A percentile compares a stretch with the other conserved stretches of the same genome.
phyloP scores from a whole-genome alignment of 1,140 invertebrate species.

The Drosophila mayri region DNA sequence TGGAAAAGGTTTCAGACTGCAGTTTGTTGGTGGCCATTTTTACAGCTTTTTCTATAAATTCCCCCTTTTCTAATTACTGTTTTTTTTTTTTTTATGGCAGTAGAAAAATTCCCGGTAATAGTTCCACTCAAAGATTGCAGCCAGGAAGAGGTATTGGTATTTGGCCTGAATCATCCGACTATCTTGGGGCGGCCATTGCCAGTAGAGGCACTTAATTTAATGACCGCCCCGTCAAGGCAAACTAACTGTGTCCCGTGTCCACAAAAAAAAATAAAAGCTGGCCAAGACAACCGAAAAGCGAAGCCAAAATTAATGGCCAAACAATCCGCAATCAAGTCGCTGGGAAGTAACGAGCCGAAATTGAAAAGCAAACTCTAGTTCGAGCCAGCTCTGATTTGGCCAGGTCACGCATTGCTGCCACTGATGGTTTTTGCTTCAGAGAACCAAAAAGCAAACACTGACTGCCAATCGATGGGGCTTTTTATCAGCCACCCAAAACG shows the following conservation, averaged over 20 bases:
- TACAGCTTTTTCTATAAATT: background rate
- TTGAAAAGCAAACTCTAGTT: conserved; percentile 48
- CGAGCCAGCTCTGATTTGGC: conserved; percentile 54
- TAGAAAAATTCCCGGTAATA: background rate
- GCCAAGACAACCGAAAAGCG: conserved; percentile 7
- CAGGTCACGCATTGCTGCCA: conserved; percentile 65
- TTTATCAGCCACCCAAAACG: conserved; percentile 40
- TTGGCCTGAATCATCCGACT: conserved; percentile 28
- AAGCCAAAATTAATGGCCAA: conserved; percentile 59
- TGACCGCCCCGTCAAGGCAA: conserved; percentile 32
- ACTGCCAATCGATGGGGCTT: conserved; percentile 47
- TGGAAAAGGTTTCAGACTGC: conserved; percentile 3
- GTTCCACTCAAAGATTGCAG: background rate
- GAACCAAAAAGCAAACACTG: background rate
- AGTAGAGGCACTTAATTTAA: conserved; percentile 70
- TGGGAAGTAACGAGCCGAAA: conserved; percentile 34
- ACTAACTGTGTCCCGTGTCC: conserved; percentile 11
- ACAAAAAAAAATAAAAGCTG: conserved; percentile 25
- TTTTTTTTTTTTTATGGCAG: background rate
- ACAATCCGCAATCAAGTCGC: conserved; percentile 49
- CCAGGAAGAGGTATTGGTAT: background rate
- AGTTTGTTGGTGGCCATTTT: background rate
- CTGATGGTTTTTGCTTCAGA: background rate
- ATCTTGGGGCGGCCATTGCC: conserved; percentile 22
- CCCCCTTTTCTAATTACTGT: background rate